Conservation (phyloP, 2,888 invertebrate genomes). For the Baronia brevicornis region DNA sequence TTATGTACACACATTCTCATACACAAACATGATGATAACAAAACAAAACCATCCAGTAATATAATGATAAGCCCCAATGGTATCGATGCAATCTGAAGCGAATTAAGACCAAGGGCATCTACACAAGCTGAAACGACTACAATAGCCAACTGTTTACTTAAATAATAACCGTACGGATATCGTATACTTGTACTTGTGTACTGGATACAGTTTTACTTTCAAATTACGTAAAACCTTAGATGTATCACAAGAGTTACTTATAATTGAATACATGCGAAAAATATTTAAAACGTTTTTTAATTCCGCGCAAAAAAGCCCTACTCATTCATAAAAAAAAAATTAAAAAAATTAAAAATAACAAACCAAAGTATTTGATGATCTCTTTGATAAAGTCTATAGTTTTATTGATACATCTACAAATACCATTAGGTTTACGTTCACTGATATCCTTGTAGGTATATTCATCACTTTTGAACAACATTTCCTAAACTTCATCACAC, state of each 20-base stretch:
- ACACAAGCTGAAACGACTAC: conserved; percentile 7
- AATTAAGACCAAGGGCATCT: conserved; percentile 30
- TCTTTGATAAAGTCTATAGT: conserved; percentile 31
- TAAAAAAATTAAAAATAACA: conserved; percentile 19
- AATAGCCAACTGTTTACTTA: conserved; percentile 6
- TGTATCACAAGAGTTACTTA: too few relatives aligned
- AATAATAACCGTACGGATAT: too few relatives aligned
- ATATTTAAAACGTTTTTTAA: too few relatives aligned
- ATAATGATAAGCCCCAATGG: conserved; percentile 9
- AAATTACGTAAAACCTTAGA: too few relatives aligned
- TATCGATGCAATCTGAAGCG: conserved; percentile 16
- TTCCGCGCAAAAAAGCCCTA: too few relatives aligned
- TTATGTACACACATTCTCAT: too few relatives aligned
- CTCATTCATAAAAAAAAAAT: too few relatives aligned
- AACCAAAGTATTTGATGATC: conserved; percentile 50
- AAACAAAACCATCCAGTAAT: too few relatives aligned
- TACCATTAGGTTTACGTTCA: conserved; percentile 21
- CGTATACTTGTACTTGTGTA: too few relatives aligned
- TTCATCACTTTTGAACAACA: conserved; percentile 37
- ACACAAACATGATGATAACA: too few relatives aligned
- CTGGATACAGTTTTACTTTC: too few relatives aligned
- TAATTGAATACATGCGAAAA: too few relatives aligned
- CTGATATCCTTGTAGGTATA: conserved; percentile 31
- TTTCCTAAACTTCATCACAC: conserved; percentile 20
- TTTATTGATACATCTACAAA: conserved; percentile 27